A percentile compares a stretch with the other conserved stretches of the same genome.
Evolutionary conservation across 2,797 vertebrate species (phyloP).

Genomic region (Ceyx erithaca): DNA sequence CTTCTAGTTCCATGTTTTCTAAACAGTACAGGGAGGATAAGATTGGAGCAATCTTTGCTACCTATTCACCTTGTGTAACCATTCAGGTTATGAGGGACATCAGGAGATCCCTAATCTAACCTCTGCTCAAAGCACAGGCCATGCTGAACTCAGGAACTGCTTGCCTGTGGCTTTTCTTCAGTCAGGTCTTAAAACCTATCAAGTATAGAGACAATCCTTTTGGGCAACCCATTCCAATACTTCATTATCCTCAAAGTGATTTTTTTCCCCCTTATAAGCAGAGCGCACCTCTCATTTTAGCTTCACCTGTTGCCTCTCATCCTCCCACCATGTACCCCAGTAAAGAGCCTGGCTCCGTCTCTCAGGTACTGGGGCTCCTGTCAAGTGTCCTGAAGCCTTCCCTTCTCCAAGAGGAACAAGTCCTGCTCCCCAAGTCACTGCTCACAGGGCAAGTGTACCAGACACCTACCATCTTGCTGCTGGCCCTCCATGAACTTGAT

Average conservation of each 20-base stretch:
- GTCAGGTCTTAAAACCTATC: not conserved
- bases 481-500: not conserved
- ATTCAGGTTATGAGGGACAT: not conserved
- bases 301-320: not conserved
- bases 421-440: not conserved
- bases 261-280: not conserved
- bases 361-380: not conserved
- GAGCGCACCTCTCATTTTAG: not conserved
- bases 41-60: not conserved
- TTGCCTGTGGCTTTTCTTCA: not conserved
- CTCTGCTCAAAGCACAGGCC: not conserved
- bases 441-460: not conserved
- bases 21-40: not conserved
- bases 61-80: not conserved
- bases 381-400: not conserved
- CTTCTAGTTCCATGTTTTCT: not conserved
- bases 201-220: not conserved
- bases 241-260: not conserved
- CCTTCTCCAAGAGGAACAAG: not conserved
- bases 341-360: not conserved
- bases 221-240: not conserved
- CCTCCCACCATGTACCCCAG: fast-evolving
- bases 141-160: not conserved
- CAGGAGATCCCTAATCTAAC: not conserved
- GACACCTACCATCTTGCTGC: too few relatives aligned